These are phyloP conservation scores for Psylliodes chrysocephalus DNA, from an alignment of 2,888 invertebrate species.

Conservation along the genomic window DNA sequence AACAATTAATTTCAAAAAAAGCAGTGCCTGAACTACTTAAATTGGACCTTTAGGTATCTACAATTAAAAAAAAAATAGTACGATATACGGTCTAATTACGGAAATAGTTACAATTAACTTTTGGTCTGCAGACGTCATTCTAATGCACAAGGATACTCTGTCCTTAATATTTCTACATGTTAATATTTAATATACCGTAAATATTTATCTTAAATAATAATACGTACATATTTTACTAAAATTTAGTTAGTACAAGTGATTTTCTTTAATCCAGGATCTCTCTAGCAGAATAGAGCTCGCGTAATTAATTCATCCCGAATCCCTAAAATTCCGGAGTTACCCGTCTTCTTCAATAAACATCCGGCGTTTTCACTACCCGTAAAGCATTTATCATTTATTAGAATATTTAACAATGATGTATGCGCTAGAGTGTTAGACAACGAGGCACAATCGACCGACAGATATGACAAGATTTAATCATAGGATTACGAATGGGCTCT, in stretches of 20 bases:
- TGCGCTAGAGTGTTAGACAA: conserved; percentile 30
- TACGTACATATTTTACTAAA: too few species aligned
- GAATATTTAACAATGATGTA: conserved; percentile 49
- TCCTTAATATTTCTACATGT: too few species aligned
- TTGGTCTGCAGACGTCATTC: too few species aligned
- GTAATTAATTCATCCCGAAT: conserved; percentile 23
- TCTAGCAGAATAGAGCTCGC: conserved; percentile 1
- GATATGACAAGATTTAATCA: conserved; percentile 51
- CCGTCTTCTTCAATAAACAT: conserved; percentile 21
- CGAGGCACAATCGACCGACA: conserved; percentile 43
- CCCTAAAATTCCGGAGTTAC: conserved; percentile 13
- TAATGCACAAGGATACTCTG: too few species aligned
- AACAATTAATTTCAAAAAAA: too few species aligned
- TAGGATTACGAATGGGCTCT: conserved; percentile 48
- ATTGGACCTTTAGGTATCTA: too few species aligned
- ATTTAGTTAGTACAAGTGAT: not conserved
- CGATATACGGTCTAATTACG: too few species aligned
- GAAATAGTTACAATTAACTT: too few species aligned
- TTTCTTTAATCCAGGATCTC: conserved; percentile 15
- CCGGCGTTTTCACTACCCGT: conserved; percentile 30
- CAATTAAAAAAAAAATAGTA: too few species aligned
- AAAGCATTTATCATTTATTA: conserved; percentile 49
- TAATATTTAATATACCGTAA: too few species aligned
- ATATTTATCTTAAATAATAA: too few species aligned
- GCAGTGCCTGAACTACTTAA: too few species aligned